Evolutionary conservation across 2,113 vertebrate species (phyloP).

Genomic region (Lipotes vexillifer): DNA sequence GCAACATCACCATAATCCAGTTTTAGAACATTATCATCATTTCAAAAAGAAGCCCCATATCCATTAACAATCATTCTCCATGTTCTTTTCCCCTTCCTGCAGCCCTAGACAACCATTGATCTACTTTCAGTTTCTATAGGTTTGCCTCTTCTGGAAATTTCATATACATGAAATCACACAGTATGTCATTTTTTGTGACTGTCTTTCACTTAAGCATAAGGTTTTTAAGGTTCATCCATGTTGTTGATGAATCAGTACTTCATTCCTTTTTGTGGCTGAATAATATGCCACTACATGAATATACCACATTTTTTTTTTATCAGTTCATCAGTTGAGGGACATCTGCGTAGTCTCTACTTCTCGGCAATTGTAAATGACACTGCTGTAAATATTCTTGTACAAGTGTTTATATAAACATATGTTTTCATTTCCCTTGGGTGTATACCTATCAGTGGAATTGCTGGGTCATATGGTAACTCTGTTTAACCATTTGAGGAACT

Average conservation of each 20-base stretch:
- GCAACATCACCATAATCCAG: background rate
- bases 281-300: background rate
- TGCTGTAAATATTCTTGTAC: background rate
- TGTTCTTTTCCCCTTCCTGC: background rate
- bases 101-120: background rate
- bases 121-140: background rate
- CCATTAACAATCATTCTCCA: background rate
- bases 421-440: background rate
- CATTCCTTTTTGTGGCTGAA: background rate
- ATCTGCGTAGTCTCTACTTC: background rate
- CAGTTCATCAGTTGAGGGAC: background rate
- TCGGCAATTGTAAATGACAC: background rate
- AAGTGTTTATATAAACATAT: background rate
- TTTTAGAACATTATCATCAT: background rate
- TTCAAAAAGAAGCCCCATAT: background rate
- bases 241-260: background rate
- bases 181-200: background rate
- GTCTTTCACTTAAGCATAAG: background rate
- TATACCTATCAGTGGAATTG: background rate
- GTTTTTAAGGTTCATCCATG: background rate
- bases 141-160: background rate
- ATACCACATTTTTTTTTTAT: background rate
- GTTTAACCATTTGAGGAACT: background rate
- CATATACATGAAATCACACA: background rate
- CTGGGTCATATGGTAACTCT: background rate